These are phyloP conservation scores for Sebastes steindachneri DNA, from an alignment of 2,797 vertebrate genomes.

Conservation along the genomic window DNA sequence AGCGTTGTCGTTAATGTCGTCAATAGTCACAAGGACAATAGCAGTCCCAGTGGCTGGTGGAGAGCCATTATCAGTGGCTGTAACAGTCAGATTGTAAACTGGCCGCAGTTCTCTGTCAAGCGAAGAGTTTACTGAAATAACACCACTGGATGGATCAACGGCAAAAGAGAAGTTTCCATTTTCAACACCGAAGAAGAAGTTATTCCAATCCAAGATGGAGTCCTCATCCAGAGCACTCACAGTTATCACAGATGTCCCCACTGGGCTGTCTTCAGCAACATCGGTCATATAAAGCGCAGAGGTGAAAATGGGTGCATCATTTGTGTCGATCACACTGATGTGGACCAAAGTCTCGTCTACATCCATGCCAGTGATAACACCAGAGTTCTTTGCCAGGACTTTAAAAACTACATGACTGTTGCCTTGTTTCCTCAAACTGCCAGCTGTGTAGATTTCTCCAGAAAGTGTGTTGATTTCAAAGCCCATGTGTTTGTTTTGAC, in stretches of 20 bases:
- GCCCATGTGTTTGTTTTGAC: conserved; percentile 72
- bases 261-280: conserved; percentile 71
- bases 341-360: conserved; percentile 79
- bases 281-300: conserved; percentile 48
- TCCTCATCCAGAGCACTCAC: conserved; percentile 80
- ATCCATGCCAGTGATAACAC: conserved; percentile 77
- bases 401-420: conserved; percentile 69
- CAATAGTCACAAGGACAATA: conserved; percentile 71
- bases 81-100: conserved; percentile 81
- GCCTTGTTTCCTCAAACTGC: conserved; percentile 74
- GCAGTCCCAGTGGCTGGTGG: conserved; percentile 80
- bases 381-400: conserved; percentile 82
- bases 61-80: conserved; percentile 78
- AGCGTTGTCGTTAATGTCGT: conserved; percentile 82
- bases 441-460: conserved; percentile 78
- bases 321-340: conserved; percentile 78
- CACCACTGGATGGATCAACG: conserved; percentile 75
- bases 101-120: conserved; percentile 83
- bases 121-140: conserved; percentile 71
- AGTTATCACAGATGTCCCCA: conserved; percentile 68
- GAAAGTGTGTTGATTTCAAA: conserved; percentile 74
- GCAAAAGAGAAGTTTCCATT: conserved; percentile 79
- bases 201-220: conserved; percentile 75
- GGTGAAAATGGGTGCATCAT: conserved; percentile 79
- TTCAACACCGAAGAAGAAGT: conserved; percentile 76